phyloP scores from a whole-genome alignment of 2,888 invertebrate species.

The Lagria hirta region DNA sequence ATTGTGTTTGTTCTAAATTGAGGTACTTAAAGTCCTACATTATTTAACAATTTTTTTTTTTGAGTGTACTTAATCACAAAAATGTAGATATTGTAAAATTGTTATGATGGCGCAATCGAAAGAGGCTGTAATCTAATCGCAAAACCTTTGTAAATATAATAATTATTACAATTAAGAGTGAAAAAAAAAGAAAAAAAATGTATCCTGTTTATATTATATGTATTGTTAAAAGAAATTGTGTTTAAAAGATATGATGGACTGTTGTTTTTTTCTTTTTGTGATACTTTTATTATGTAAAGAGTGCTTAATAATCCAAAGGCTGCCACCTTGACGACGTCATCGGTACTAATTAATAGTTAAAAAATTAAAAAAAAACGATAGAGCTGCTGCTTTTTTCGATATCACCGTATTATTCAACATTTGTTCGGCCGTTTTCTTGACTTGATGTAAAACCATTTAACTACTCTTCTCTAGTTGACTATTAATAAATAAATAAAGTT shows the following conservation, averaged over 20 bases:
- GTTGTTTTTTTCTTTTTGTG: constrained; percentile 46
- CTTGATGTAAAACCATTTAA: constrained; percentile 30
- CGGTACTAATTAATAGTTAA: too few species aligned
- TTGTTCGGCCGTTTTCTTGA: constrained; percentile 29
- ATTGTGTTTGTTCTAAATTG: constrained; percentile 28
- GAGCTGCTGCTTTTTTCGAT: too few species aligned
- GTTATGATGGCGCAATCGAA: constrained; percentile 30
- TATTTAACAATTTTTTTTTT: constrained; percentile 31
- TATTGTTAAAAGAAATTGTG: constrained; percentile 48
- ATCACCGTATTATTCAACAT: too few species aligned
- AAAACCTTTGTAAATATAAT: constrained; percentile 43
- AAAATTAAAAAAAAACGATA: too few species aligned
- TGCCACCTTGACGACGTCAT: constrained; percentile 24
- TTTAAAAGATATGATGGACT: constrained; percentile 50
- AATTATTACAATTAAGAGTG: too few species aligned
- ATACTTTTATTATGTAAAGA: constrained; percentile 27
- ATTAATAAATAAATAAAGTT: constrained; percentile 26
- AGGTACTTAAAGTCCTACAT: constrained; percentile 30
- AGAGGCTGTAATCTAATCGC: constrained; percentile 38
- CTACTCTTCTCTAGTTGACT: constrained; percentile 26
- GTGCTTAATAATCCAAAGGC: constrained; percentile 27
- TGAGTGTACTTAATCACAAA: too few species aligned
- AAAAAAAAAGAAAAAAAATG: too few species aligned
- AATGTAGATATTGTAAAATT: constrained; percentile 39
- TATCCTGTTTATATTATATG: constrained; percentile 50